Conservation (phyloP, 64 coral and sea anemone genomes). For the Porites australiensis region DNA sequence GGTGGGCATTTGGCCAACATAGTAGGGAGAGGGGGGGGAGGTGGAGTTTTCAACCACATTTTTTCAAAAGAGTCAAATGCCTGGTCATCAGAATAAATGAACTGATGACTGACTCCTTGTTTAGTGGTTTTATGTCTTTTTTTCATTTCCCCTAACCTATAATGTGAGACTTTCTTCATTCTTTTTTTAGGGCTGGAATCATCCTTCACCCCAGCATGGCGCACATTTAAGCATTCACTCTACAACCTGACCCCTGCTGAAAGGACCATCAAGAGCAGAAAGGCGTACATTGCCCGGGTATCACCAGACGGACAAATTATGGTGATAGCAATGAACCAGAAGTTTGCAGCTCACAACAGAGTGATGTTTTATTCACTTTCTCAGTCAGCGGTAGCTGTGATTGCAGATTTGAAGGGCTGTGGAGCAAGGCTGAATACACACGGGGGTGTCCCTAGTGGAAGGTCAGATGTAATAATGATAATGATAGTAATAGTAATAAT, state of each 20-base stretch:
- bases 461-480: slow-evolving; percentile 27
- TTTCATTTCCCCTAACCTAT: too few relatives aligned
- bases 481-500: too few relatives aligned
- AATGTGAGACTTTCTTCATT: background rate
- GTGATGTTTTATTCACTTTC: slow-evolving; percentile 89
- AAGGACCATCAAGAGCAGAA: slow-evolving; percentile 79
- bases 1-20: too few relatives aligned
- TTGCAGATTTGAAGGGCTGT: slow-evolving; percentile 91
- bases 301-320: slow-evolving; percentile 88
- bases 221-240: slow-evolving; percentile 71
- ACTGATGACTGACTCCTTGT: background rate
- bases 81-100: too few relatives aligned
- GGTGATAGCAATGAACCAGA: slow-evolving; percentile 91
- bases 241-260: slow-evolving; percentile 81
- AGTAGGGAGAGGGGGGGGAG: too few relatives aligned
- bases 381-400: slow-evolving; percentile 73
- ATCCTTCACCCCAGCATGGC: slow-evolving; percentile 85
- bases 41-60: too few relatives aligned
- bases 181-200: slow-evolving; percentile 18
- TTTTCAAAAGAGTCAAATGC: too few relatives aligned
- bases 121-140: too few relatives aligned
- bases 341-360: slow-evolving; percentile 81
- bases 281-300: slow-evolving; percentile 68
- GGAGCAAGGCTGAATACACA: slow-evolving; percentile 40
- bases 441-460: slow-evolving; percentile 27